Evolutionary conservation across 2,888 invertebrate species (phyloP).

Genomic region (Pachydiplax longipennis): DNA sequence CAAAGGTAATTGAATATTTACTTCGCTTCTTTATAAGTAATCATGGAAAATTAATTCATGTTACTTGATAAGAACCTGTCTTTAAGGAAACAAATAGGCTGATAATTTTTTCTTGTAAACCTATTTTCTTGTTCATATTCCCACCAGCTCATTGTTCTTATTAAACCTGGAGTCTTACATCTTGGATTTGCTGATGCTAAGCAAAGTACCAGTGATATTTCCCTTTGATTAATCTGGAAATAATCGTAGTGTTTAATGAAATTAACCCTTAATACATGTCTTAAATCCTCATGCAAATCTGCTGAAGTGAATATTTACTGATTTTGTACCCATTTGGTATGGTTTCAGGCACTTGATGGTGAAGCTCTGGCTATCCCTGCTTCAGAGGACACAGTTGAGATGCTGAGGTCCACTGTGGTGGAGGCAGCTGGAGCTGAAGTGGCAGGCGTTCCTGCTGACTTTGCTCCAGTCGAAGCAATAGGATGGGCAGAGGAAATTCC

Average conservation of each 20-base stretch:
- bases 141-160: slow-evolving; percentile 37
- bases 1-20: slow-evolving; percentile 20
- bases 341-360: background rate
- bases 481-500: background rate
- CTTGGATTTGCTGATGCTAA: background rate
- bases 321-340: too few species aligned
- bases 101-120: background rate
- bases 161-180: background rate
- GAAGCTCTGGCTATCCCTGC: slow-evolving; percentile 27
- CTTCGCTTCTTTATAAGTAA: background rate
- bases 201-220: background rate
- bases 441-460: slow-evolving; percentile 2
- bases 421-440: slow-evolving; percentile 6
- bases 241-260: too few species aligned
- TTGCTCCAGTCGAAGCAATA: background rate
- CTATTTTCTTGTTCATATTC: background rate
- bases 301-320: too few species aligned
- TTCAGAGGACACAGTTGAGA: slow-evolving; percentile 8
- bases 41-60: background rate
- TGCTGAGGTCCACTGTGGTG: slow-evolving; percentile 23
- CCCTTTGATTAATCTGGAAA: background rate
- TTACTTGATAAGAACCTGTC: background rate
- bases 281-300: too few species aligned
- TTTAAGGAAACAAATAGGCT: background rate
- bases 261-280: too few species aligned